Conservation (phyloP, 2,113 vertebrate genomes). For the human (Homo sapiens) region DNA sequence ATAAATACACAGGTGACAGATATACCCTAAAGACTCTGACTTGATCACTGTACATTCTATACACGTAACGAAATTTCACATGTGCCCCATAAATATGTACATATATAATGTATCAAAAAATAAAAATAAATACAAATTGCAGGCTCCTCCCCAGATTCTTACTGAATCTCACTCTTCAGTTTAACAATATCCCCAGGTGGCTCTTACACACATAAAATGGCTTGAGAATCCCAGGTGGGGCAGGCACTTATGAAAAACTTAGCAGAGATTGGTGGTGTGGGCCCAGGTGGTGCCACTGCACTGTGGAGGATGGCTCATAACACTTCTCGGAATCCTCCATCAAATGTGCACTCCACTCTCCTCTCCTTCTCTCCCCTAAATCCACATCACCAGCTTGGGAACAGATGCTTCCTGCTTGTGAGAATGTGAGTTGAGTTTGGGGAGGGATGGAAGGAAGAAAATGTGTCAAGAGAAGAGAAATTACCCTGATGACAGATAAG, state of each 20-base stretch:
- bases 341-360: not conserved
- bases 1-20: too few species aligned
- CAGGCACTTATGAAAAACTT: not conserved
- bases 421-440: not conserved
- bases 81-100: not conserved
- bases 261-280: not conserved
- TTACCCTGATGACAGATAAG: not conserved
- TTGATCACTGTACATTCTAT: too few species aligned
- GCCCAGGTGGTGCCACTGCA: not conserved
- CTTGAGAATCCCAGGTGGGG: not conserved
- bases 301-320: not conserved
- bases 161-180: not conserved
- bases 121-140: not conserved
- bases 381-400: not conserved
- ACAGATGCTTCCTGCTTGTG: not conserved
- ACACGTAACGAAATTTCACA: too few species aligned
- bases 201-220: not conserved
- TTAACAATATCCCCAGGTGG: not conserved
- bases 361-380: not conserved
- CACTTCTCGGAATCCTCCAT: not conserved
- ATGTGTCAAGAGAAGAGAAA: not conserved
- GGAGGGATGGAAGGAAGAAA: not conserved
- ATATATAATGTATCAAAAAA: not conserved
- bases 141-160: not conserved
- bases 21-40: too few species aligned